A percentile compares a stretch with the other conserved stretches of the same genome.
phyloP scores from a whole-genome alignment of 2,113 vertebrate species.

The Pedetes capensis region DNA sequence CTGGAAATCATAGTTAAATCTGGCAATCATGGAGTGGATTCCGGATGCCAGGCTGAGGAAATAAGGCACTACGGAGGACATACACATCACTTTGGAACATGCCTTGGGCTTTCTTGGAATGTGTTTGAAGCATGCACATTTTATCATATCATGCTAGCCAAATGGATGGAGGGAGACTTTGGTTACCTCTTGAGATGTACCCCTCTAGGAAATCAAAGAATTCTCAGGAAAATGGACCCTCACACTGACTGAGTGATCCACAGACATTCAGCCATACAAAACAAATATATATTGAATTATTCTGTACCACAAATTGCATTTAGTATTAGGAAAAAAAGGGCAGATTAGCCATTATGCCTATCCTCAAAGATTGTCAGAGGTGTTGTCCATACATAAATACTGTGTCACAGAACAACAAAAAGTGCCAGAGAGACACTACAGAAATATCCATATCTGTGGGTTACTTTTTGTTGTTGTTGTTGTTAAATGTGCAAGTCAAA shows the following conservation, averaged over 20 bases:
- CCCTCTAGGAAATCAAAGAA: neutral
- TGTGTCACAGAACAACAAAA: neutral
- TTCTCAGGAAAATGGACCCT: neutral
- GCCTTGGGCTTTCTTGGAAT: neutral
- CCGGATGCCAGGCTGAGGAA: neutral
- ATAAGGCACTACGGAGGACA: neutral
- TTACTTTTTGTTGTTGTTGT: neutral
- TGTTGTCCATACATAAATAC: neutral
- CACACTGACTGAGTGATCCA: neutral
- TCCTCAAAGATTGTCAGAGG: neutral
- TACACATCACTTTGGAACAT: neutral
- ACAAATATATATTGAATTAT: neutral
- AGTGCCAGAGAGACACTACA: neutral
- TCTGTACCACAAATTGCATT: neutral
- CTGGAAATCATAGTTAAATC: neutral
- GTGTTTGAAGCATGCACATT: neutral
- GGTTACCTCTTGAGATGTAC: neutral
- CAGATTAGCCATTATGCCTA: neutral
- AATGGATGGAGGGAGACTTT: neutral
- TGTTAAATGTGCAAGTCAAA: neutral
- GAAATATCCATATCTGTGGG: accelerated
- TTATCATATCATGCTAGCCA: neutral
- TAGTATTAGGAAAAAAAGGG: neutral
- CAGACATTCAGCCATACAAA: neutral
- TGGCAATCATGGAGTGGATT: neutral